Evolutionary conservation across 2,113 vertebrate species (phyloP), one percentile per base, ranked within the genome.

Genomic region (Callionymus lyra): DNA sequence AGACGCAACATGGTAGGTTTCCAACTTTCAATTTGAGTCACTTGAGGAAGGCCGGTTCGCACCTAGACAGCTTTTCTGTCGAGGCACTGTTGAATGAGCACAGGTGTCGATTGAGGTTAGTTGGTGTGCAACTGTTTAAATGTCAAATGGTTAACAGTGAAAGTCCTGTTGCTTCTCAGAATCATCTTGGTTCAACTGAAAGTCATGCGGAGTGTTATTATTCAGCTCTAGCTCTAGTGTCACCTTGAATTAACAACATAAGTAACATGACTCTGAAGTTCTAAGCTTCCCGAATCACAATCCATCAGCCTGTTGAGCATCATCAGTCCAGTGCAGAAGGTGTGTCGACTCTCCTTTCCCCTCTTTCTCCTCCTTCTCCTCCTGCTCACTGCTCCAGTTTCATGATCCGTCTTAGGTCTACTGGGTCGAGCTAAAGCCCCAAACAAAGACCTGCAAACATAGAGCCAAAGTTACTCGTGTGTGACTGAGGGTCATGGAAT

Each of bases 361-460:
- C 44, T 3, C 42, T 46, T n/a, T n/a, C n/a, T n/a, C n/a, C n/a
- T n/a, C n/a, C n/a, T n/a, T n/a, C n/a, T n/a, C n/a, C 41, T 49
- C 21, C 14, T 46, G 31, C 31, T 47, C 56, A 44, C 45, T 12
- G 47, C 34, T 63, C 61, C 47, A 74, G 16, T 71, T 76, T 69
- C 47, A 54, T 72, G 63, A 78, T 67, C 70, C 71, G 31, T 61
- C 67, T 77, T 74, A 70, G 63, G 50, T 50, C 47, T 61, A 45
- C 61, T 21, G 44, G 44, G 50, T 60, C 36, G 41, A 42, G 39
- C 48, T 56, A 70, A 82, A 72, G 50, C 61, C 65, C 53, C 47
- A 37, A 63, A 80, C 71, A 69, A 74, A 69, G 62, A 51, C 64
- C 44, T 16, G 12, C 38, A 78, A 63, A 67, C 31, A 68, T 36